Conservation (phyloP, 2,797 vertebrate genomes). For the Protonibea diacanthus region DNA sequence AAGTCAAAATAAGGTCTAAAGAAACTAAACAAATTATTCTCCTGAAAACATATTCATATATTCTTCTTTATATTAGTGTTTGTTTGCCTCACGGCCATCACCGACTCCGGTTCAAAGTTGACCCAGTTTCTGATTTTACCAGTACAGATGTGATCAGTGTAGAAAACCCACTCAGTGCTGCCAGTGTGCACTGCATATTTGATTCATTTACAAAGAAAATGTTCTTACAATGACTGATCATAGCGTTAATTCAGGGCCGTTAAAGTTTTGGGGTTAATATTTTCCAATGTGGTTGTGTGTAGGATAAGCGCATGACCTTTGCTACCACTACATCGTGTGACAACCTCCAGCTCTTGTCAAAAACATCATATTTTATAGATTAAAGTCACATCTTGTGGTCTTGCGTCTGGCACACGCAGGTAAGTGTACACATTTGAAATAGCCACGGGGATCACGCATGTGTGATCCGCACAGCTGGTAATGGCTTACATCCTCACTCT, state of each 20-base stretch:
- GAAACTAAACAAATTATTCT: slow-evolving; percentile 63
- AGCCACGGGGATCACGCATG: slow-evolving; percentile 61
- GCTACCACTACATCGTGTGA: background rate
- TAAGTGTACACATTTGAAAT: slow-evolving; percentile 70
- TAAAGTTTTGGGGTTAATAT: background rate
- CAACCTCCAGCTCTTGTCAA: slow-evolving; percentile 26
- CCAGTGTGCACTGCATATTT: slow-evolving; percentile 15
- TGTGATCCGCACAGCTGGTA: slow-evolving; percentile 62
- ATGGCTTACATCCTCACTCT: slow-evolving; percentile 69
- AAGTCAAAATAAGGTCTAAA: slow-evolving; percentile 62
- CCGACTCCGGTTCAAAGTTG: slow-evolving; percentile 71
- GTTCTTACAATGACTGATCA: slow-evolving; percentile 6
- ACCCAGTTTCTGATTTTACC: slow-evolving; percentile 68
- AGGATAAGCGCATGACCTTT: slow-evolving; percentile 4
- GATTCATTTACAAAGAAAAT: slow-evolving; percentile 21
- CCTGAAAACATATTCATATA: slow-evolving; percentile 72
- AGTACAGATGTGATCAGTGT: slow-evolving; percentile 54
- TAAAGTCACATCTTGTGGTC: slow-evolving; percentile 43
- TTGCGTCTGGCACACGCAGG: slow-evolving; percentile 62
- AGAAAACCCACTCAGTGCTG: slow-evolving; percentile 28
- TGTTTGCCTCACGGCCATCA: slow-evolving; percentile 67
- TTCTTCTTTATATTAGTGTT: slow-evolving; percentile 75
- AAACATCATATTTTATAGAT: slow-evolving; percentile 68
- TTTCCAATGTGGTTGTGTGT: too few relatives aligned
- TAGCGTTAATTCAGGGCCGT: background rate